A percentile compares a stretch with the other conserved stretches of the same genome.
Conservation (phyloP, 1,140 invertebrate species). For the Xylocopa sonorina region DNA sequence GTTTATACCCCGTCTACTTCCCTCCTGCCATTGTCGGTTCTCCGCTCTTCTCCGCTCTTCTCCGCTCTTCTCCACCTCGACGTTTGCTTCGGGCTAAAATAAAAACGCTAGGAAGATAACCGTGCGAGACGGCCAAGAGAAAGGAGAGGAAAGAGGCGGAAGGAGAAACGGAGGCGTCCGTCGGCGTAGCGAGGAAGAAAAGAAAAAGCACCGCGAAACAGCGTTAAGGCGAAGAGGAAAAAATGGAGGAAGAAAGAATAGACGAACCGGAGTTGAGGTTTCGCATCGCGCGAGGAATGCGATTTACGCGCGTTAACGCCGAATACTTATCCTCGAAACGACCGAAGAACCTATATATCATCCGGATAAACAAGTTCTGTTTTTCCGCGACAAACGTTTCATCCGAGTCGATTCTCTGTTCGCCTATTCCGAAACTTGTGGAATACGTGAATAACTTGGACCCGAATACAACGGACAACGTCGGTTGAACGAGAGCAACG, state of each 20-base stretch:
- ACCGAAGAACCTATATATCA: no score
- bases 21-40: constrained; percentile 15
- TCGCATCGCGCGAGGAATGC: constrained; percentile 41
- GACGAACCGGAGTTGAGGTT: background rate
- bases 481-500: background rate
- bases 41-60: constrained; percentile 4
- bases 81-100: constrained; percentile 71
- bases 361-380: background rate
- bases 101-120: constrained; percentile 64
- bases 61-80: constrained; percentile 61
- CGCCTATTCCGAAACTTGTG: constrained; percentile 65
- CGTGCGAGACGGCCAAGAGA: constrained; percentile 29
- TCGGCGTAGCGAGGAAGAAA: background rate
- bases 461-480: no score
- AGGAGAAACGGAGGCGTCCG: background rate
- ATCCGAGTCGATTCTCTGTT: constrained; percentile 59
- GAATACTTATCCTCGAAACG: no score
- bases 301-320: constrained; percentile 66
- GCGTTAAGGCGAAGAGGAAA: background rate
- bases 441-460: constrained; percentile 68
- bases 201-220: background rate
- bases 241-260: background rate
- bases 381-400: constrained; percentile 32
- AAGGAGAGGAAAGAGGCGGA: constrained; percentile 1
- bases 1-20: constrained; percentile 32